Evolutionary conservation across 2,888 invertebrate genomes (phyloP), one percentile per base, ranked within the genome.

Genomic region (Andrena camellia): DNA sequence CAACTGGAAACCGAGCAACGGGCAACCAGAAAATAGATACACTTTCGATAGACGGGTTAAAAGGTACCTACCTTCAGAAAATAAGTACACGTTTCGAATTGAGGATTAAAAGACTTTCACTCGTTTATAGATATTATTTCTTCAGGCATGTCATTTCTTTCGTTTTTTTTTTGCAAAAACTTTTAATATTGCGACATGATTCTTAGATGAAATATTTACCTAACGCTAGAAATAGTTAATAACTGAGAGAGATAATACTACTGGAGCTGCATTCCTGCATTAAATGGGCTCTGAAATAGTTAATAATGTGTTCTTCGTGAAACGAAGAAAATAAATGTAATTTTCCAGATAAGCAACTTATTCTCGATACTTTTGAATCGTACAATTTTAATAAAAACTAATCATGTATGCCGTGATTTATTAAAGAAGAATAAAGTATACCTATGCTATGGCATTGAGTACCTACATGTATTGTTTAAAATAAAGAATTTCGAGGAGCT

Each of bases 331-430:
- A 17, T 42, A 42, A 13, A 42, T 42, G 1, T 42, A 0, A 13
- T 42, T 42, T 42, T 42, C 42, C 17, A 42, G 4, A 5, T 42
- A 42, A 42, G 4, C 42, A 42, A 42, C 42, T 42, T 42, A 42
- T 42, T 48, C 26, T 50, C 50, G 7, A 75, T 50, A 29, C 10
- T 29, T 26, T 5, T 17, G 17, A 1, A 23, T 26, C 20, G n/a
- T 52, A 33, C 17, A 35, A 75, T 70, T 52, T 0, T 70, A 60
- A 75, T 35, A 33, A 69, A 60, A 33, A 26, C n/a, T 50, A 71
- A 52, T 70, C 59, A 42, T 13, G 23, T 23, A 13, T 0, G 20
- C 20, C 10, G 3, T 13, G 13, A 17, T 52, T 42, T 48, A 70
- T 70, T 35, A 70, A 62, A 60, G 10, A 60, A 33, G 26, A n/a